A percentile compares a stretch with the other conserved stretches of the same genome.
Evolutionary conservation across 2,113 vertebrate genomes (phyloP).

Genomic region (Mesoclemmys tuberculata): DNA sequence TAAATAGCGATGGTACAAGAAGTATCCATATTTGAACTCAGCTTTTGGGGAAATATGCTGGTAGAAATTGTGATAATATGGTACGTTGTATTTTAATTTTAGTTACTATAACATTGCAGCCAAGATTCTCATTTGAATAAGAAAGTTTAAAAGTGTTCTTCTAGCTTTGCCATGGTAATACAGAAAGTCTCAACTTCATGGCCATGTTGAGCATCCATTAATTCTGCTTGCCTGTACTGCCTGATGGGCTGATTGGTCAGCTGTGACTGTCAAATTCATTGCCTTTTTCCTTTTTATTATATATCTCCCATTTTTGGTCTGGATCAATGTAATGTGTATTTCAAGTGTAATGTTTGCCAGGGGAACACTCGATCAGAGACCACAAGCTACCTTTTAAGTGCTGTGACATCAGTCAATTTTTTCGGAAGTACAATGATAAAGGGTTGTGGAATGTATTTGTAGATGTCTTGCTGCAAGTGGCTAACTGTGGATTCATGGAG

Average conservation of each 20-base stretch:
- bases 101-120: not conserved
- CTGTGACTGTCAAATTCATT: not conserved
- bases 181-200: fast-evolving
- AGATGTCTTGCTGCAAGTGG: not conserved
- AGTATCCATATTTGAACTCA: fast-evolving
- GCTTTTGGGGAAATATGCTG: not conserved
- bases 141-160: not conserved
- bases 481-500: not conserved
- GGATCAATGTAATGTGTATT: not conserved
- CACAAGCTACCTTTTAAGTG: not conserved
- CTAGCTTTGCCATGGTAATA: not conserved
- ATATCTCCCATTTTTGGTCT: not conserved
- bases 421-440: not conserved
- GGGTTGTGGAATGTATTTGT: not conserved
- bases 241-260: not conserved
- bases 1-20: fast-evolving
- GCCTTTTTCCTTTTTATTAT: not conserved
- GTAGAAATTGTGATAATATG: not conserved
- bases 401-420: not conserved
- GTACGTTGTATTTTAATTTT: not conserved
- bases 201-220: too few relatives aligned
- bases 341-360: not conserved
- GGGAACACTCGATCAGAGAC: not conserved
- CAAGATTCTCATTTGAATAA: not conserved
- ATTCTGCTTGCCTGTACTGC: not conserved